A percentile compares a stretch with the other conserved stretches of the same genome.
Conservation (phyloP, 2,888 invertebrate species). For the Tiliacea citrago region DNA sequence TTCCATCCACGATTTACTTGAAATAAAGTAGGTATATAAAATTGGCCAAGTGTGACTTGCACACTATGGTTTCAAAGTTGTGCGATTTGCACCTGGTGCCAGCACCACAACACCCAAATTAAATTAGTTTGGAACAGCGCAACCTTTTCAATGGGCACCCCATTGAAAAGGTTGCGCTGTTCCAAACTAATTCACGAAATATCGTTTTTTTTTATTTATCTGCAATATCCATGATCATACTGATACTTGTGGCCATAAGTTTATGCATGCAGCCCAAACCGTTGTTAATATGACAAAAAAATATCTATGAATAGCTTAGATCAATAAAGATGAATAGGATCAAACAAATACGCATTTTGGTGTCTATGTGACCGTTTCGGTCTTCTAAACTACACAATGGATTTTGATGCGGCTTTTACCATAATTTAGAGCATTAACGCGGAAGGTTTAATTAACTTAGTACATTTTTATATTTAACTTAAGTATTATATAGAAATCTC, state of each 20-base stretch:
- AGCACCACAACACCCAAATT: neutral
- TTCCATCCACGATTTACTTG: neutral
- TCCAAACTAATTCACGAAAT: too few relatives aligned
- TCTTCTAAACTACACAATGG: neutral
- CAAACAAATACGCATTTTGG: neutral
- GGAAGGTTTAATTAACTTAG: neutral
- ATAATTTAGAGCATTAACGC: neutral
- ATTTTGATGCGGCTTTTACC: neutral
- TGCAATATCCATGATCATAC: too few relatives aligned
- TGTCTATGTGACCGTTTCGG: neutral
- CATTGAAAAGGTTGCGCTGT: too few relatives aligned
- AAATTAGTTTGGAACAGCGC: neutral
- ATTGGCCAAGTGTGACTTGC: neutral
- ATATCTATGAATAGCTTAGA: neutral
- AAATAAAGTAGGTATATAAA: neutral
- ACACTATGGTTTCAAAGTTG: neutral
- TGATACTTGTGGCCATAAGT: neutral
- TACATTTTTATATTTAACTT: slow-evolving; percentile 2
- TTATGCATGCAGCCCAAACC: neutral
- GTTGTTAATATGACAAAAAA: neutral
- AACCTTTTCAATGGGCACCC: neutral
- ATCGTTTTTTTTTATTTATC: too few relatives aligned
- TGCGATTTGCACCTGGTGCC: neutral
- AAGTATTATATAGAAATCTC: neutral
- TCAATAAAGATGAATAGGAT: neutral